These are phyloP conservation scores for Psephotus haematonotus DNA, from an alignment of 2,113 vertebrate genomes.

Conservation along the genomic window DNA sequence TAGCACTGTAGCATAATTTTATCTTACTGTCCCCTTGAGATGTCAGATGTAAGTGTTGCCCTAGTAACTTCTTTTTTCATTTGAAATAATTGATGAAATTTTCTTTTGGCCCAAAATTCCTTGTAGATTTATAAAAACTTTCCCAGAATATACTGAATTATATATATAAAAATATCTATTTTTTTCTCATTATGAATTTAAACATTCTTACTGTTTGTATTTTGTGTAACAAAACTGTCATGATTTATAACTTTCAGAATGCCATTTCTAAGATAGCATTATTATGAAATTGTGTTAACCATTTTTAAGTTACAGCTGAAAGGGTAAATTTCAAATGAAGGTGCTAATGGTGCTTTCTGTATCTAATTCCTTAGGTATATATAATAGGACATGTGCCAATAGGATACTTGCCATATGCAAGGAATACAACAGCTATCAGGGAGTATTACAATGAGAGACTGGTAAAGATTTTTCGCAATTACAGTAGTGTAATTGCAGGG, in stretches of 20 bases:
- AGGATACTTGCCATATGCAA: constrained; percentile 84
- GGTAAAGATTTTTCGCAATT: constrained; percentile 84
- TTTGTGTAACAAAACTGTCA: neutral
- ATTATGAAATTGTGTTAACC: neutral
- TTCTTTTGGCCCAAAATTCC: neutral
- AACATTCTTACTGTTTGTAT: neutral
- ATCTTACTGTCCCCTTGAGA: neutral
- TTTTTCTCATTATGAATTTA: neutral
- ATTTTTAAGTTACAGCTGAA: neutral
- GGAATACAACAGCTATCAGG: constrained; percentile 79
- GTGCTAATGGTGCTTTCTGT: constrained; percentile 6
- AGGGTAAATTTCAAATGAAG: neutral
- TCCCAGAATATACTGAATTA: neutral
- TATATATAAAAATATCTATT: neutral
- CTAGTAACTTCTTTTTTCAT: neutral
- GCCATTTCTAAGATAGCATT: neutral
- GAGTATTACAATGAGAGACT: constrained; percentile 84
- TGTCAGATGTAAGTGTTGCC: neutral
- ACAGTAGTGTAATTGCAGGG: constrained; percentile 83
- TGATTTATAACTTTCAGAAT: neutral
- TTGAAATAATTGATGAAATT: neutral
- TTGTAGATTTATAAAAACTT: neutral
- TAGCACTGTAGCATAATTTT: neutral
- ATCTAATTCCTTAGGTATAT: constrained; percentile 81
- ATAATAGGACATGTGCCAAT: constrained; percentile 91